Evolutionary conservation across 2,113 vertebrate species (phyloP).

Genomic region (Puntigrus tetrazona): DNA sequence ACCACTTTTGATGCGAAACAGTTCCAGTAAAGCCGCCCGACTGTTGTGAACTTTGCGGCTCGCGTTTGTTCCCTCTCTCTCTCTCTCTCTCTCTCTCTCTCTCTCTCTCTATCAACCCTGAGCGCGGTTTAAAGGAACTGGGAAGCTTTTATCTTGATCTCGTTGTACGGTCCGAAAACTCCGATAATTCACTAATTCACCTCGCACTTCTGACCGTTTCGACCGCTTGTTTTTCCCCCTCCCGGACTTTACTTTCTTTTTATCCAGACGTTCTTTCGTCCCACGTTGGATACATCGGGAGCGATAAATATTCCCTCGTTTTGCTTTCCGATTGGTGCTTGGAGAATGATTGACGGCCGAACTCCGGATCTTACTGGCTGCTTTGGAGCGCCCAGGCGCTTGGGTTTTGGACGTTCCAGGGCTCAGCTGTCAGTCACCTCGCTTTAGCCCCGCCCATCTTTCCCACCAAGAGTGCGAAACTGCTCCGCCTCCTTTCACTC

Average conservation of each 20-base stretch:
- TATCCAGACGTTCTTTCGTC: constrained; percentile 70
- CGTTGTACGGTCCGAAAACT: constrained; percentile 56
- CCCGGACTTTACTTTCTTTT: constrained; percentile 60
- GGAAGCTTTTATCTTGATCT: constrained; percentile 61
- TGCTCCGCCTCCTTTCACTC: constrained; percentile 73
- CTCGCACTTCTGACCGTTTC: constrained; percentile 29
- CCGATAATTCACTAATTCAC: constrained; percentile 62
- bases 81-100: neutral
- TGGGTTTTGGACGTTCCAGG: constrained; percentile 46
- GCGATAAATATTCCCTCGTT: constrained; percentile 63
- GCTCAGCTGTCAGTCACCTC: constrained; percentile 73
- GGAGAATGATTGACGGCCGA: constrained; percentile 16
- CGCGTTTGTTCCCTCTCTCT: neutral
- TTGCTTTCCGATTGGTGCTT: constrained; percentile 65
- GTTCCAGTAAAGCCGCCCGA: constrained; percentile 9
- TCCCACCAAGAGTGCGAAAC: constrained; percentile 93
- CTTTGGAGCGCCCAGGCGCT: constrained; percentile 27
- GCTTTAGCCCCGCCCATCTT: constrained; percentile 72
- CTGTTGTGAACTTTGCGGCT: constrained; percentile 32
- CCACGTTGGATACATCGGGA: constrained; percentile 86
- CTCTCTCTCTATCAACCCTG: neutral
- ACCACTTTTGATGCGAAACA: neutral
- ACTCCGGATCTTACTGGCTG: constrained; percentile 61
- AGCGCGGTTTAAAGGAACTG: constrained; percentile 21
- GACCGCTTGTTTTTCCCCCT: constrained; percentile 9